Percentiles rank a stretch among this genome's conserved stretches.
These are phyloP conservation scores for Bungarus multicinctus DNA, from an alignment of 2,113 vertebrate genomes.

Conservation along the genomic window DNA sequence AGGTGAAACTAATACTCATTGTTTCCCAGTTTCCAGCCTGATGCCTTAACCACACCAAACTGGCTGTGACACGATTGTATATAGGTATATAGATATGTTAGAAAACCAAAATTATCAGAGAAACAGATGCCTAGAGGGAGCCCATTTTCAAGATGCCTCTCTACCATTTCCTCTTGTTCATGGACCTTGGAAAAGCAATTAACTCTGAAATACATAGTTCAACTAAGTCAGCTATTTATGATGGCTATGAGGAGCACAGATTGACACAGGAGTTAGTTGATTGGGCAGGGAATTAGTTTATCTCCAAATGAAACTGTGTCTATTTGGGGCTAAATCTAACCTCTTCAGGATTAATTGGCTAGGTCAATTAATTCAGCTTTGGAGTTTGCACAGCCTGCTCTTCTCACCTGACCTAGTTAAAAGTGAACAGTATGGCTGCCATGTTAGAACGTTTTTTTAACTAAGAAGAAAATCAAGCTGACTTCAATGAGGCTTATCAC, in stretches of 20 bases:
- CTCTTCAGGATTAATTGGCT: neutral
- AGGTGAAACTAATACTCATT: neutral
- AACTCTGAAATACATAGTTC: neutral
- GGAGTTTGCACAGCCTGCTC: neutral
- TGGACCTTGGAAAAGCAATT: neutral
- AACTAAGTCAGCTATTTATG: neutral
- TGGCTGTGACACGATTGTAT: neutral
- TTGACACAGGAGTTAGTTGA: neutral
- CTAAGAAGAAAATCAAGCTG: neutral
- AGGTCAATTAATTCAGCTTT: neutral
- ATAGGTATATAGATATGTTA: neutral
- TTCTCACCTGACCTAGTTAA: neutral
- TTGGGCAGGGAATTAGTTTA: neutral
- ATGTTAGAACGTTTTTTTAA: neutral
- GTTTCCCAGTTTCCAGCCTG: neutral
- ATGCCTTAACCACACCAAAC: neutral
- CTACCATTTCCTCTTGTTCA: neutral
- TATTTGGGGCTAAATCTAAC: neutral
- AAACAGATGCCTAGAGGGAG: neutral
- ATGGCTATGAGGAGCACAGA: neutral
- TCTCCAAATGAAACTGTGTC: neutral
- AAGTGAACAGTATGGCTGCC: neutral
- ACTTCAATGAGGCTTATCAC: neutral
- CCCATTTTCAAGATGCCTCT: neutral
- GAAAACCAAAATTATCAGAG: neutral